Base-by-base conservation (phyloP, 2,113 vertebrate species). In the Myxocyprinus asiaticus region DNA sequence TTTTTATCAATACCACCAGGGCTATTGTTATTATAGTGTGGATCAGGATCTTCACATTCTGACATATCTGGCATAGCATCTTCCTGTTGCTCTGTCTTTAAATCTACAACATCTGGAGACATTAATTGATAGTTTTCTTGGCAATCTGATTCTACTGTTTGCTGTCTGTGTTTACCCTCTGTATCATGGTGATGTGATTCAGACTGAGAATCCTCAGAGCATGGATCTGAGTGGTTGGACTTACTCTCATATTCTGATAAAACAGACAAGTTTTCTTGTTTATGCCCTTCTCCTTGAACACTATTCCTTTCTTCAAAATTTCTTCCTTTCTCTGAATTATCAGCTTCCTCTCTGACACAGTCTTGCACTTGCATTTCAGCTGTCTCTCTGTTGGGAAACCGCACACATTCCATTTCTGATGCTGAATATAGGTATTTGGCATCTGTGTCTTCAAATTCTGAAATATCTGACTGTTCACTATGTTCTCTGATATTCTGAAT, bases 101-200 rank as follows among this genome's bases (percentile, higher is more conserved):
- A 8, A 43, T 50, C 15, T 67, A 47, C 9, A 12, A 50, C 67
- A 62, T 64, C 45, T 50, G 33, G 45, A 67, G 44, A 61, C 6
- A 73, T 59, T 6, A 58, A 43, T 42, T 51, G 9, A 51, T 61
- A 17, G 6, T 80, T 67, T 64, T 77, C 67, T 76, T 64, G 47
- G 15, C 33, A 9, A 9, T 17, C 59, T 82, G 63, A 55, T 15
- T 80, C 66, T 55, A 59, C 55, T 17, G 10, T 43, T n/a, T 63
- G 56, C 43, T 53, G 8, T 67, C 7, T 42, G 3, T 53, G 15
- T 58, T 65, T 43, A 73, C 33, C 4, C 33, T 67, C 43, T 50
- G 22, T 33, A 11, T 74, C 70, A 67, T 2, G 0, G 33, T 63
- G 63, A 56, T 64, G 50, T n/a, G 14, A 10, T 59, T 42, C 12